phyloP scores from a whole-genome alignment of 2,888 invertebrate genomes.

The Machimus rusticus region DNA sequence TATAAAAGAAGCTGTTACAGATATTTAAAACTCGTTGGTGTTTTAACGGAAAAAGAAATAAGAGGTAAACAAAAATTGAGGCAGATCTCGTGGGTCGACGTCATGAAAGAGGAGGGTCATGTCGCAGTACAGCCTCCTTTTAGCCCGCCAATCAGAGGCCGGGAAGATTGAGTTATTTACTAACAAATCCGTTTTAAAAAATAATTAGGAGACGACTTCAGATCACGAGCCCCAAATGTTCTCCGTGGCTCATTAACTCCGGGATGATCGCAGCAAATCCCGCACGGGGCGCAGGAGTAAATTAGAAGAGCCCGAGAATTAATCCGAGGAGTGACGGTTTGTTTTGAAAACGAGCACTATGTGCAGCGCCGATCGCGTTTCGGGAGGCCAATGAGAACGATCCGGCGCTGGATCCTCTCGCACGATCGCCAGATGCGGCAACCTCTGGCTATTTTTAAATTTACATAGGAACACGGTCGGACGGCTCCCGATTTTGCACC shows the following conservation, averaged over 20 bases:
- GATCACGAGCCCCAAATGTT: background rate
- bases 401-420: background rate
- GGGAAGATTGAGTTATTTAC: background rate
- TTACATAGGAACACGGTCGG: slow-evolving; percentile 1
- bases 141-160: background rate
- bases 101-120: background rate
- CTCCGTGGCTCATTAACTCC: slow-evolving; percentile 13
- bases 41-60: background rate
- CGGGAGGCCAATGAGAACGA: slow-evolving; percentile 22
- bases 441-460: slow-evolving; percentile 7
- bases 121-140: background rate
- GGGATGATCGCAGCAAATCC: slow-evolving; percentile 14
- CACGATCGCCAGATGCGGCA: background rate
- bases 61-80: background rate
- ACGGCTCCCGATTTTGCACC: slow-evolving; percentile 27
- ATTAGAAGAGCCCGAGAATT: slow-evolving; percentile 6
- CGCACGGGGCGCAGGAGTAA: background rate
- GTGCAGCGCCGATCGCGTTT: background rate
- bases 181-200: background rate
- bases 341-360: slow-evolving; percentile 20
- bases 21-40: background rate
- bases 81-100: background rate
- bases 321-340: slow-evolving; percentile 1
- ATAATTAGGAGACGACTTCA: background rate
- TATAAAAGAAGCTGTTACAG: background rate